A percentile compares a stretch with the other conserved stretches of the same genome.
Conservation (phyloP, 64 coral and sea anemone genomes). For the Dendrophyllia cribrosa region DNA sequence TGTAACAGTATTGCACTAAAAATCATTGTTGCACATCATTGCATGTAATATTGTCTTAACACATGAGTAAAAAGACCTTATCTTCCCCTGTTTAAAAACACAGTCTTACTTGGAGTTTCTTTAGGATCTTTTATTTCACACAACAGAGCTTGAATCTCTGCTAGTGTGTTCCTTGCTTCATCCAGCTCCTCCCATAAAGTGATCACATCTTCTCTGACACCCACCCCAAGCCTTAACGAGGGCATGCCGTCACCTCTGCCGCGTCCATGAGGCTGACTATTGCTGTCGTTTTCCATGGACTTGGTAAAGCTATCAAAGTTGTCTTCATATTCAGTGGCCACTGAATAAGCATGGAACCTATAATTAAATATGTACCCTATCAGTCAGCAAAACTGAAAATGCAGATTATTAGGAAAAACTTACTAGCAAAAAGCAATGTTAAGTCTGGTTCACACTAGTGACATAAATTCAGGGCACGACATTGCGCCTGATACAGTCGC, state of each 20-base stretch:
- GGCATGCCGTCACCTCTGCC: slow-evolving; percentile 92
- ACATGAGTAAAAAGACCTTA: background rate
- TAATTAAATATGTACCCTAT: background rate
- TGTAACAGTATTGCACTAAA: no score
- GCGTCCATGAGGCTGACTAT: slow-evolving; percentile 57
- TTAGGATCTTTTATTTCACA: slow-evolving; percentile 82
- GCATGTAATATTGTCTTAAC: no score
- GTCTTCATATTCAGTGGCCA: slow-evolving; percentile 84
- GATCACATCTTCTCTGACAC: slow-evolving; percentile 95
- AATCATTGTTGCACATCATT: no score
- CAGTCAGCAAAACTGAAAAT: background rate
- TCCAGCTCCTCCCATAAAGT: slow-evolving; percentile 93
- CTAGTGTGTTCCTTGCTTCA: slow-evolving; percentile 86
- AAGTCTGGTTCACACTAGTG: no score
- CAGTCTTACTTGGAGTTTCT: slow-evolving; percentile 69
- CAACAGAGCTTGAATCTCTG: slow-evolving; percentile 92
- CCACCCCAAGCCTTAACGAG: slow-evolving; percentile 86
- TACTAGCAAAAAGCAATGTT: background rate
- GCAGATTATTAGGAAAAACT: background rate
- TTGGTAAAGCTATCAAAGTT: slow-evolving; percentile 71
- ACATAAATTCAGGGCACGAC: no score
- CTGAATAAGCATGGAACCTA: slow-evolving; percentile 94
- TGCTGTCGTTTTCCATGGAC: slow-evolving; percentile 21
- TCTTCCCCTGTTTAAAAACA: background rate
- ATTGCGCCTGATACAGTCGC: no score